Evolutionary conservation across 2,113 vertebrate species (phyloP).

Genomic region (Charadrius vociferus): DNA sequence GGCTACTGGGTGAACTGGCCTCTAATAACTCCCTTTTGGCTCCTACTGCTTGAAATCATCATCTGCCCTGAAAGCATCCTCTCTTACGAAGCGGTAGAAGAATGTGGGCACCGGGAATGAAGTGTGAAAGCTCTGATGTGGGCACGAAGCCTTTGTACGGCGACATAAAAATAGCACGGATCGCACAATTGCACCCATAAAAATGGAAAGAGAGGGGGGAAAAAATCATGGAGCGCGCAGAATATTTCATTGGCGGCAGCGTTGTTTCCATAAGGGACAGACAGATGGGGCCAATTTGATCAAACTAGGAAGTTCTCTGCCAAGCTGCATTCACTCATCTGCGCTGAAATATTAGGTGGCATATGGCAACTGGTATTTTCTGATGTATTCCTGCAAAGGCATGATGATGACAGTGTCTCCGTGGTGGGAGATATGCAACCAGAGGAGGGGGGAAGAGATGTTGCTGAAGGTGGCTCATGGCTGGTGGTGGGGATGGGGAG

Average conservation of each 20-base stretch:
- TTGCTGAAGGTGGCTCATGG: background rate
- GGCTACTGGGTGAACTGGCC: background rate
- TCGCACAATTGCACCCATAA: background rate
- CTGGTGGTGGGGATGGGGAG: accelerated
- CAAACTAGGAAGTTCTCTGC: background rate
- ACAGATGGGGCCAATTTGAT: constrained; percentile 54
- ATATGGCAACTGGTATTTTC: background rate
- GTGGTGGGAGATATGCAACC: background rate
- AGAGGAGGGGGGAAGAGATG: background rate
- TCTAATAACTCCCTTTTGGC: background rate
- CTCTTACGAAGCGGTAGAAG: background rate
- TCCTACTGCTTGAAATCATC: background rate
- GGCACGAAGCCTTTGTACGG: background rate
- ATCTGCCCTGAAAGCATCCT: background rate
- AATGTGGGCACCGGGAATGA: background rate
- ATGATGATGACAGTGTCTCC: background rate
- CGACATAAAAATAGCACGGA: background rate
- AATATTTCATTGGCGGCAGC: constrained; percentile 22
- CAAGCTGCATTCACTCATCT: constrained; percentile 41
- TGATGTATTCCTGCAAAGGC: background rate
- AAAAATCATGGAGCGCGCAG: background rate
- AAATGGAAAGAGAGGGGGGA: background rate
- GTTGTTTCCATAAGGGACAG: constrained; percentile 21
- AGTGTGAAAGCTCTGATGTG: background rate
- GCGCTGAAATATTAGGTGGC: background rate